Percentiles rank a stretch among this genome's conserved stretches.
Conservation (phyloP, 23 tunicate species). For the Styela clava region DNA sequence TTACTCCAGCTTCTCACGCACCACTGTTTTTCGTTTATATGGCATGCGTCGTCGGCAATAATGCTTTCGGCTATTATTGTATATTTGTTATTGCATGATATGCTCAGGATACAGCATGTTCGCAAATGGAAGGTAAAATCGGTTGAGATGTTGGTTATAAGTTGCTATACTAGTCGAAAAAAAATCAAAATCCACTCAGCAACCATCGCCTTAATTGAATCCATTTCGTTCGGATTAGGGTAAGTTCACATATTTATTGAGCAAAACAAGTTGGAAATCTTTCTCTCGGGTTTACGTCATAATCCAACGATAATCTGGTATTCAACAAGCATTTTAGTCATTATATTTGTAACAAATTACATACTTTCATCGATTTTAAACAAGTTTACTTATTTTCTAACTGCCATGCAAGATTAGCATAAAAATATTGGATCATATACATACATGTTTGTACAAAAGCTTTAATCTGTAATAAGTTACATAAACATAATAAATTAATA, state of each 20-base stretch:
- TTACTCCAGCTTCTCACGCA: background rate
- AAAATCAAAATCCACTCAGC: background rate
- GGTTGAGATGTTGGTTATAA: background rate
- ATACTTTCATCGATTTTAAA: background rate
- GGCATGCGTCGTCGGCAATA: no score
- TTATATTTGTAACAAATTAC: background rate
- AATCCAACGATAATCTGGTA: background rate
- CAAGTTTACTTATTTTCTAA: background rate
- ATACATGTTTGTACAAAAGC: no score
- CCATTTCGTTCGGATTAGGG: background rate
- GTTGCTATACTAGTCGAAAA: no score
- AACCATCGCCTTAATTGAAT: background rate
- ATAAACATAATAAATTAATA: no score
- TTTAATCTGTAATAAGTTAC: no score
- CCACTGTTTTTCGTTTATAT: background rate
- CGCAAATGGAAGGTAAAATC: background rate
- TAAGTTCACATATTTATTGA: background rate
- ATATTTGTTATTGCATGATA: background rate
- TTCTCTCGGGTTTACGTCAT: background rate
- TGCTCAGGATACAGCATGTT: background rate
- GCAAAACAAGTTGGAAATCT: background rate
- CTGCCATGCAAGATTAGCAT: background rate
- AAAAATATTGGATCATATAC: no score
- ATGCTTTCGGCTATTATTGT: background rate
- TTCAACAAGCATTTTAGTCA: background rate